Conservation (phyloP, 2,888 invertebrate species). For the Macropis europaea region DNA sequence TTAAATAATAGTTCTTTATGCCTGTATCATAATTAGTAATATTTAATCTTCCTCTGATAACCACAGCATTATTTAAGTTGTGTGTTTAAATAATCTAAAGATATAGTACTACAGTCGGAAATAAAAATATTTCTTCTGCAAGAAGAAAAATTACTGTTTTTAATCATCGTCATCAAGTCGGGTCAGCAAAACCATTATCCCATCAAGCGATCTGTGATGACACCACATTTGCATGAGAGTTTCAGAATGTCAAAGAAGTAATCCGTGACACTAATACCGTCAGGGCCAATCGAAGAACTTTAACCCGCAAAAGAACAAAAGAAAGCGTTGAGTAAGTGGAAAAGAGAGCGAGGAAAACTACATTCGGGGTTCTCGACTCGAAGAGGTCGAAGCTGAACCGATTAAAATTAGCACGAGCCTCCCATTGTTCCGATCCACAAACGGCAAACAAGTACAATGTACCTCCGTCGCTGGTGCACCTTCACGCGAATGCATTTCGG, state of each 20-base stretch:
- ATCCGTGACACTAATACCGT: conserved; percentile 12
- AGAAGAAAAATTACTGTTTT: too few species aligned
- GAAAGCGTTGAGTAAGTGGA: conserved; percentile 11
- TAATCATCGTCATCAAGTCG: neutral
- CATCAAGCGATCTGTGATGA: neutral
- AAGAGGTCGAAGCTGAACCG: conserved; percentile 40
- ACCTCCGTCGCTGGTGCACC: conserved; percentile 17
- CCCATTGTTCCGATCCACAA: conserved; percentile 42
- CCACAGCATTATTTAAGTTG: too few species aligned
- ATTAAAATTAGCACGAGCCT: conserved; percentile 67
- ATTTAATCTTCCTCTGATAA: too few species aligned
- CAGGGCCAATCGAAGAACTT: conserved; percentile 3
- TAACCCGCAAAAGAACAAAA: conserved; percentile 7
- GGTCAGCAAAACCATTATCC: conserved; percentile 4
- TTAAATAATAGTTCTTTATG: too few species aligned
- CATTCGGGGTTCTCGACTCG: conserved; percentile 38
- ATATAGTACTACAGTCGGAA: too few species aligned
- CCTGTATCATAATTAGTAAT: too few species aligned
- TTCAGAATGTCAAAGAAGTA: neutral
- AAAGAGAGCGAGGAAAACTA: conserved; percentile 11
- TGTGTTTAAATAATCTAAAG: too few species aligned
- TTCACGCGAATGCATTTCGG: conserved; percentile 11
- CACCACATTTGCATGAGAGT: neutral
- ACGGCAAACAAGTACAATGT: conserved; percentile 47
- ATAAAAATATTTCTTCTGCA: too few species aligned